Base-by-base conservation (phyloP, 2,113 vertebrate genomes). In the Tamias sibiricus region DNA sequence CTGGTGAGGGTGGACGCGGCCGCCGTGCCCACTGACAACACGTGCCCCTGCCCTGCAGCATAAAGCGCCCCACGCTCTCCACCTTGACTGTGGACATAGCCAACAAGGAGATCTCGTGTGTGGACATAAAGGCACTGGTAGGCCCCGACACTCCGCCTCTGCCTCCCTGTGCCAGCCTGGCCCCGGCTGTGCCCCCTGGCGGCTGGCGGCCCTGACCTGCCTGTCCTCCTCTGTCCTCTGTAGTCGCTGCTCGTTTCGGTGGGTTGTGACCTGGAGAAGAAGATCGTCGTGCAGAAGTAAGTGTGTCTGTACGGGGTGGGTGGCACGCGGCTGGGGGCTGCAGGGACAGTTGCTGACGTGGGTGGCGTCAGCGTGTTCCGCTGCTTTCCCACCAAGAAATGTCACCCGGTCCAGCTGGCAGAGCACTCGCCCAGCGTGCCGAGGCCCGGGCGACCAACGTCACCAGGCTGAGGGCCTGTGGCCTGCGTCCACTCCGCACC, bases 111-210 rank as follows among this genome's bases (percentile, higher is more conserved):
- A 11, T 97, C 16, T 91, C 97, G 0, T 98, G 98, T 35, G 87
- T 98, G 66, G 97, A 97, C 30, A 16, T 98, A 47, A 92, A 92
- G 86, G 97, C 98, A 0, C 83, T 95, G 97, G 98, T 98, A 92
- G 19, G 97, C 83, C 24, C 52, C 30, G 24, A 16, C 24, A 12
- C 19, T 89, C 9, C 42, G 26, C 28, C 24, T 76, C 24, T 0
- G 0, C 54, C 54, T 57, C 20, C 54, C 54, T 57, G 54, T 57
- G 54, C 6, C 2, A 8, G 54, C 20, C 2, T 57, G 54, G 19
- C 54, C 54, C 6, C 20, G 54, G 54, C 54, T 8, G 7, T 57
- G 54, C 54, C 2, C 54, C 8, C 20, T 57, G 54, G 2, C 32
- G 1, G 0, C 37, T 1, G 2, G 37, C 0, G 13, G 14, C 47